A percentile compares a stretch with the other conserved stretches of the same genome.
Conservation (phyloP, 2,888 invertebrate genomes). For the Frankliniella intonsa region DNA sequence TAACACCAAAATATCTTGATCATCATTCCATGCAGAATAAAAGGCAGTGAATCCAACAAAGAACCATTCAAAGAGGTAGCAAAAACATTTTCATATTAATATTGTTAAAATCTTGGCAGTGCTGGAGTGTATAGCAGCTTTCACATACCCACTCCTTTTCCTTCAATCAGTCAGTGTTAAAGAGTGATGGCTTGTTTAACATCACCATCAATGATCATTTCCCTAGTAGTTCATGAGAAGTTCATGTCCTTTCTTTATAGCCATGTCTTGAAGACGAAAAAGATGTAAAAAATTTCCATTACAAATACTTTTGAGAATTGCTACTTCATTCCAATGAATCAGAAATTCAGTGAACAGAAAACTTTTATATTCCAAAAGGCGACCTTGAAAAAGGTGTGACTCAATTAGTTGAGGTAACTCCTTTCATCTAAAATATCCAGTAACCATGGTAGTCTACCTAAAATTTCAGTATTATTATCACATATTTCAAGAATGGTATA, state of each 20-base stretch:
- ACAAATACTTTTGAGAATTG: background rate
- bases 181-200: background rate
- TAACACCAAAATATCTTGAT: constrained; percentile 4
- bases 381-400: background rate
- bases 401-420: background rate
- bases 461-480: constrained; percentile 15
- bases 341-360: background rate
- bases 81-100: constrained; percentile 16
- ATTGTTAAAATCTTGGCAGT: constrained; percentile 27
- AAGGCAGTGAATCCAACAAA: constrained; percentile 16
- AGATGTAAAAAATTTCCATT: background rate
- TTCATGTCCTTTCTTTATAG: background rate
- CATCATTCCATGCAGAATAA: constrained; percentile 17
- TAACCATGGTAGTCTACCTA: background rate
- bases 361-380: constrained; percentile 5
- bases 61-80: constrained; percentile 24
- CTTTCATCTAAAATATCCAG: background rate
- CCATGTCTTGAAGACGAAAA: background rate
- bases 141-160: background rate
- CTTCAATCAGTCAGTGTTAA: constrained; percentile 14
- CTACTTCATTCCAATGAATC: background rate
- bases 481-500: constrained; percentile 13
- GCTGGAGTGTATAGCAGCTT: constrained; percentile 19
- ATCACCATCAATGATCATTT: background rate
- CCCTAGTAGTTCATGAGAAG: background rate